Evolutionary conservation across 2,888 invertebrate species (phyloP).

Genomic region (Bimastos eiseni): DNA sequence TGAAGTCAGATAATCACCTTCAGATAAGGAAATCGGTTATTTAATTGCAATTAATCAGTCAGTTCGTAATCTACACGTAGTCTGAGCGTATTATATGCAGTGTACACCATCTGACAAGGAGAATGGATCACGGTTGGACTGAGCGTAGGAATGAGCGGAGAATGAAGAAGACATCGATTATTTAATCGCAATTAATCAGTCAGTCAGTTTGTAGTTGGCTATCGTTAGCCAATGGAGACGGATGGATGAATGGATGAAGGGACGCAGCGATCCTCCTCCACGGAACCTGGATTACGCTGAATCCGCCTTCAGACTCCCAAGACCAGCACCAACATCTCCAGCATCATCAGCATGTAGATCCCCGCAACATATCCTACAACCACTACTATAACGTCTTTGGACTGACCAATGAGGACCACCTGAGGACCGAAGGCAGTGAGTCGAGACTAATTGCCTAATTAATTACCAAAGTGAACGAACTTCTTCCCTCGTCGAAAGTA

Average conservation of each 20-base stretch:
- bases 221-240: background rate
- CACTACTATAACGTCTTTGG: background rate
- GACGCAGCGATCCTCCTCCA: background rate
- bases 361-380: too few species aligned
- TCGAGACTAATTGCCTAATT: background rate
- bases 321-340: background rate
- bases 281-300: background rate
- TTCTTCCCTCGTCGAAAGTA: background rate
- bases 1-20: background rate
- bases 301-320: background rate
- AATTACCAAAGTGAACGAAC: background rate
- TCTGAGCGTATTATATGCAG: too few species aligned
- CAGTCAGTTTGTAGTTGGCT: background rate
- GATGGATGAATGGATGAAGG: background rate
- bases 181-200: conserved; percentile 13
- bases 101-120: too few species aligned
- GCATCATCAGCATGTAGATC: background rate
- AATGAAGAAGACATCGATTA: conserved; percentile 1
- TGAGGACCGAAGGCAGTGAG: background rate
- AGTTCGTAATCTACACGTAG: background rate
- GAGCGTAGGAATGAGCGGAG: background rate
- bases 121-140: too few species aligned
- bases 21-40: background rate
- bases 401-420: background rate
- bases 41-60: conserved; percentile 5